A percentile compares a stretch with the other conserved stretches of the same genome.
phyloP scores from a whole-genome alignment of 2,113 vertebrate species.

The Columbina picui region DNA sequence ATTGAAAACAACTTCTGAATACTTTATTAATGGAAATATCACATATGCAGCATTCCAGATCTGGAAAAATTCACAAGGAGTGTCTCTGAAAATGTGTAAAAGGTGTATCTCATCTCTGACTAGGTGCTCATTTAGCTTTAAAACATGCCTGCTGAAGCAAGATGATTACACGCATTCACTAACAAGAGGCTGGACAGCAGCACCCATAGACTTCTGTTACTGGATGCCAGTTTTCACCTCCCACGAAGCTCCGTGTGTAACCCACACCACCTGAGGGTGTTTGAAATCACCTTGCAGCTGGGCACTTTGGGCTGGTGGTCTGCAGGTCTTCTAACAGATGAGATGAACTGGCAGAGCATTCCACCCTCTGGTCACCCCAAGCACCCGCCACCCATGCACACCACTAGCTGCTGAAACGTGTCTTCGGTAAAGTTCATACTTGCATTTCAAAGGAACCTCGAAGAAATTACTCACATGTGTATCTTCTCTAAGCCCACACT shows the following conservation, averaged over 20 bases:
- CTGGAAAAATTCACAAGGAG: neutral
- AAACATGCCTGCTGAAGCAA: neutral
- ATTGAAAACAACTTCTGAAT: neutral
- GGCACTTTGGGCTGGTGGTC: fast-evolving
- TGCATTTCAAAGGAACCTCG: neutral
- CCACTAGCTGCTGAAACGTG: neutral
- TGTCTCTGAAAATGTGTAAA: neutral
- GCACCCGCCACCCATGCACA: fast-evolving
- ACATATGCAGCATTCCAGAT: neutral
- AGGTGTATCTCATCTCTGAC: neutral
- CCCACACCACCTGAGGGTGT: neutral
- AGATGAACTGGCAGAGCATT: fast-evolving
- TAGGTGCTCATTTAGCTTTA: neutral
- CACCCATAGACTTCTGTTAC: neutral
- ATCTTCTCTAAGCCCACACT: neutral
- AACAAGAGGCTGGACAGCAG: neutral
- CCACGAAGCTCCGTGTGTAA: neutral
- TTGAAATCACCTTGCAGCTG: neutral
- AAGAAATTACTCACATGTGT: neutral
- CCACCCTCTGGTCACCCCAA: fast-evolving
- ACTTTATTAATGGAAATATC: slow-evolving; percentile 10
- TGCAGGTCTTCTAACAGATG: neutral
- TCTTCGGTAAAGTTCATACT: neutral
- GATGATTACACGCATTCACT: neutral
- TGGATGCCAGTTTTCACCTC: neutral